Conservation (phyloP, 2,797 vertebrate genomes). For the Arrhamphus sclerolepis region DNA sequence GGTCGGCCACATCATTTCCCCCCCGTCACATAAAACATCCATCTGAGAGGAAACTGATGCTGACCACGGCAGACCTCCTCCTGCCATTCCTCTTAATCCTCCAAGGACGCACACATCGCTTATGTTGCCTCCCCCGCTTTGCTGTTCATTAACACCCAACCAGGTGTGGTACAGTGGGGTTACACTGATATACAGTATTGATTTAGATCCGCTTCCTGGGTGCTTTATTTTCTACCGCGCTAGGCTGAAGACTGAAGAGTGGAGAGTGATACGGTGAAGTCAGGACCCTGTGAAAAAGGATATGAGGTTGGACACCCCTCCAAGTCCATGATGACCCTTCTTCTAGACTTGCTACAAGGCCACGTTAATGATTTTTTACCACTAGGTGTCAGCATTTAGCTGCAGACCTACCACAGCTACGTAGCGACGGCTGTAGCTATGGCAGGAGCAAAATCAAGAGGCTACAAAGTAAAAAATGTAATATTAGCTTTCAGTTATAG, state of each 20-base stretch:
- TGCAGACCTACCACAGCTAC: too few species aligned
- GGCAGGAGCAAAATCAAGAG: too few species aligned
- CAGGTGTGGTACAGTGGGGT: too few species aligned
- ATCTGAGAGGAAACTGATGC: conserved; percentile 37
- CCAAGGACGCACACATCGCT: conserved; percentile 43
- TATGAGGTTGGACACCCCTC: too few species aligned
- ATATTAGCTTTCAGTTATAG: too few species aligned
- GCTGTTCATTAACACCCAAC: conserved; percentile 11
- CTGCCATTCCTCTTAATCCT: conserved; percentile 37
- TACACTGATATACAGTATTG: neutral
- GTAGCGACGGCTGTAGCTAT: too few species aligned
- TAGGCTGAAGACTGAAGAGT: neutral
- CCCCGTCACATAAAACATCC: conserved; percentile 49
- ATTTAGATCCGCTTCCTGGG: neutral
- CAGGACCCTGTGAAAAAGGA: too few species aligned
- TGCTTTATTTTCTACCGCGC: neutral
- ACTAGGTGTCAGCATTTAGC: too few species aligned
- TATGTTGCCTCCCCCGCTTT: conserved; percentile 1
- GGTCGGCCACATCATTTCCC: conserved; percentile 24
- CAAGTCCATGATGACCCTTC: too few species aligned
- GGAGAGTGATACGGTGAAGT: neutral
- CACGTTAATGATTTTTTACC: too few species aligned
- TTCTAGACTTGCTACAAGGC: too few species aligned
- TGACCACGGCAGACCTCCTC: conserved; percentile 20
- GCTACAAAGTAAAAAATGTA: too few species aligned